Base-by-base conservation (phyloP, 2,888 invertebrate species). In the Caenorhabditis doughertyi region DNA sequence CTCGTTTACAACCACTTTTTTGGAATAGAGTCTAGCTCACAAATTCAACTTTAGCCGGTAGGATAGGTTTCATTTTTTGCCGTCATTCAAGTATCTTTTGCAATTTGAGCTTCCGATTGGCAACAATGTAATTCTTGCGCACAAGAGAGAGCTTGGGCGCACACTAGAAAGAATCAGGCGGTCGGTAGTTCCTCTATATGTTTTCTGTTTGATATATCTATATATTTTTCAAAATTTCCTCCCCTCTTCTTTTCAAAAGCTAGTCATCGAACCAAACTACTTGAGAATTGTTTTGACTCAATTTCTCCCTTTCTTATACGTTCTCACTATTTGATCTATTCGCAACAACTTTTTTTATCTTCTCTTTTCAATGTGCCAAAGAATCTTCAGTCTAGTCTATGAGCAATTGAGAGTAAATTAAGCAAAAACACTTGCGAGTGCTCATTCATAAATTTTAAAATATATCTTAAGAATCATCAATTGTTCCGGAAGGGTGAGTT, bases 231-330 rank as follows among this genome's bases (percentile, higher is more conserved):
- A 47, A 53, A 49, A 32, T 53, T 70, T 29, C 21, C 42, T 23
- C 16, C 23, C 13, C 3, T 23, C 58, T 16, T 39, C 27, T 70
- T 16, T 18, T 58, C 58, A 21, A 32, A 23, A 32, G 55, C 58
- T 42, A 44, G 42, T 39, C 62, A 18, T 39, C 25, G 18, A 32
- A n/a, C n/a, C n/a, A n/a, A n/a, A 42, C 49, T 68, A 60, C 60
- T 68, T 67, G 76, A 76, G 51, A 60, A 67, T 76, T 76, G 67
- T 67, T 76, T 76, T 76, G 76, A 74, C 67, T 67, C 67, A 51
- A 18, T 23, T 11, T 13, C 23, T 25, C 25, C n/a, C n/a, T n/a
- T n/a, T n/a, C n/a, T n/a, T n/a, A 44, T 51, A 25, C 35, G 16
- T 21, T 23, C n/a, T 60, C 44, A 65, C 29, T 74, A 55, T 74